Percentiles rank a stretch among this genome's conserved stretches.
Conservation (phyloP, 2,888 invertebrate genomes). For the Ormia ochracea region DNA sequence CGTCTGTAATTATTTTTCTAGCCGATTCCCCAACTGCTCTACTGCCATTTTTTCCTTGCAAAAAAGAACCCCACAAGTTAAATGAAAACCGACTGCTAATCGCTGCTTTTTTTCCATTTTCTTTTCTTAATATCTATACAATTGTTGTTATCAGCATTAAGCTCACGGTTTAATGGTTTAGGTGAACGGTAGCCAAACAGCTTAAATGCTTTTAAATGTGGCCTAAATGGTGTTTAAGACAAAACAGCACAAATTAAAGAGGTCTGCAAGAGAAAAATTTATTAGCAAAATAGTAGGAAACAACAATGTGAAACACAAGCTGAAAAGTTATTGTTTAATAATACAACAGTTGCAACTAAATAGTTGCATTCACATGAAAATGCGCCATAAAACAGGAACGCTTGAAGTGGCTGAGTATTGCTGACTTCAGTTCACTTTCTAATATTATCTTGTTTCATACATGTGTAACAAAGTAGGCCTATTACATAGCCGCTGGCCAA, state of each 20-base stretch:
- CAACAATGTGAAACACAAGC: neutral
- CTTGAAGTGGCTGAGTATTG: slow-evolving; percentile 58
- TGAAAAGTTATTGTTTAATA: neutral
- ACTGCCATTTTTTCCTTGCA: neutral
- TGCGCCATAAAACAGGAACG: slow-evolving; percentile 37
- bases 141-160: slow-evolving; percentile 9
- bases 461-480: slow-evolving; percentile 56
- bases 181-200: slow-evolving; percentile 63
- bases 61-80: neutral
- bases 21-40: neutral
- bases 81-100: slow-evolving; percentile 3
- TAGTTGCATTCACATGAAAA: neutral
- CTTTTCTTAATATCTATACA: neutral
- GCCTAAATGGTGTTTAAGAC: slow-evolving; percentile 56
- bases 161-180: slow-evolving; percentile 32
- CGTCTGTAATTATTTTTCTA: no score
- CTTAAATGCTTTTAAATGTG: slow-evolving; percentile 60
- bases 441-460: slow-evolving; percentile 39
- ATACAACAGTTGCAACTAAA: neutral
- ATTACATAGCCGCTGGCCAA: slow-evolving; percentile 47
- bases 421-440: slow-evolving; percentile 61
- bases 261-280: neutral
- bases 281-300: slow-evolving; percentile 1
- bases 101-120: neutral
- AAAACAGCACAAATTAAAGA: slow-evolving; percentile 34